Evolutionary conservation across 2,113 vertebrate genomes (phyloP).

Genomic region (Rissa tridactyla): DNA sequence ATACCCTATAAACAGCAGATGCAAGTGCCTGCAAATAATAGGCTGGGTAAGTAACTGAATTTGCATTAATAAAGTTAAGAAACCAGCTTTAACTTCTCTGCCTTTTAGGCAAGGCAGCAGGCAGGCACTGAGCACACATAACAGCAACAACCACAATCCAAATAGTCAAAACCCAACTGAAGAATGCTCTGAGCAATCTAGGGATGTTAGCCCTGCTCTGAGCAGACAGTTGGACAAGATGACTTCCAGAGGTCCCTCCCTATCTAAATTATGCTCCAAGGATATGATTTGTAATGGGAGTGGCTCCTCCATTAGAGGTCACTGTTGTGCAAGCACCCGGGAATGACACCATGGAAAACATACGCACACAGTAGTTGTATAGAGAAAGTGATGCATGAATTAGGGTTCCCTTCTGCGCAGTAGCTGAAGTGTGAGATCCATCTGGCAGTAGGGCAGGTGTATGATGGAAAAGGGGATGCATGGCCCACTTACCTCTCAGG

Average conservation of each 20-base stretch:
- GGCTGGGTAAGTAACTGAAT: not conserved
- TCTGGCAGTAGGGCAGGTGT: not conserved
- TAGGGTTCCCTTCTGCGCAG: accelerated
- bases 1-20: not conserved
- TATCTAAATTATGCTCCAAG: accelerated
- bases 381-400: accelerated
- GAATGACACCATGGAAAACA: accelerated
- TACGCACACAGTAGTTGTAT: accelerated
- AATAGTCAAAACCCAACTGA: not conserved
- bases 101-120: not conserved
- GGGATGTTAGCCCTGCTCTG: not conserved
- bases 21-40: not conserved
- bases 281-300: accelerated
- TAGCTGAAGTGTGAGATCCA: not conserved
- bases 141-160: not conserved
- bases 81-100: not conserved
- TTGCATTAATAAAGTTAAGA: not conserved
- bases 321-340: not conserved
- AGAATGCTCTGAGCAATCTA: not conserved
- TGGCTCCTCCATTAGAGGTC: not conserved
- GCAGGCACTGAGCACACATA: not conserved
- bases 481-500: not conserved
- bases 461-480: not conserved
- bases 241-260: not conserved
- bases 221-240: not conserved